These are phyloP conservation scores for Nebria ingens DNA, from an alignment of 1,140 invertebrate genomes.

Conservation along the genomic window DNA sequence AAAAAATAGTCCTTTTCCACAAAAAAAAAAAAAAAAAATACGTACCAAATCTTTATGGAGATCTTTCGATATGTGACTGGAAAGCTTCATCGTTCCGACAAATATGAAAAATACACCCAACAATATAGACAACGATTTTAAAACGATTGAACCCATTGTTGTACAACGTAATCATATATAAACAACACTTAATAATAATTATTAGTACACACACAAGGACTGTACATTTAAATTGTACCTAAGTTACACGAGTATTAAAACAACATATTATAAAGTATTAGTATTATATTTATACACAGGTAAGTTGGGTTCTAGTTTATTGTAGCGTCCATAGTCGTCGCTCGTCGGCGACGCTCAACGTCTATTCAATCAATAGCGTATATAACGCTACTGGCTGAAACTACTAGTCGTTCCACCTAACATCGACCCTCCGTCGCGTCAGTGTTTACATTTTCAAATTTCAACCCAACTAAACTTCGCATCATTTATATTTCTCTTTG, in stretches of 20 bases:
- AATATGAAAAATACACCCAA: constrained; percentile 93
- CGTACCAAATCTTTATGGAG: constrained; percentile 94
- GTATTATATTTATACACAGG: constrained; percentile 5
- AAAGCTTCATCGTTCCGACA: constrained; percentile 85
- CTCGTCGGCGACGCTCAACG: neutral
- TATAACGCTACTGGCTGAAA: neutral
- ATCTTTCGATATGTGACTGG: constrained; percentile 84
- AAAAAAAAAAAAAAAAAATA: constrained; percentile 23
- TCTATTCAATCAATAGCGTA: constrained; percentile 6
- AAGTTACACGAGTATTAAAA: neutral
- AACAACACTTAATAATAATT: neutral
- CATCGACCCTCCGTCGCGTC: neutral
- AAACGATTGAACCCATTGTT: constrained; percentile 62
- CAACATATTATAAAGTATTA: neutral
- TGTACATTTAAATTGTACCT: neutral
- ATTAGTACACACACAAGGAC: neutral
- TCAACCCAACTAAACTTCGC: neutral
- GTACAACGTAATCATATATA: neutral
- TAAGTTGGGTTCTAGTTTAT: constrained; percentile 7
- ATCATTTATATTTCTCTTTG: neutral
- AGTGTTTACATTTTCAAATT: neutral
- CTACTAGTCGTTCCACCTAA: neutral
- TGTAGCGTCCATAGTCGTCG: constrained; percentile 3
- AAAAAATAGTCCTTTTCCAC: neutral
- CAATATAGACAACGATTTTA: constrained; percentile 81